phyloP scores from a whole-genome alignment of 2,888 invertebrate species.

The Drosophila kokeensis region DNA sequence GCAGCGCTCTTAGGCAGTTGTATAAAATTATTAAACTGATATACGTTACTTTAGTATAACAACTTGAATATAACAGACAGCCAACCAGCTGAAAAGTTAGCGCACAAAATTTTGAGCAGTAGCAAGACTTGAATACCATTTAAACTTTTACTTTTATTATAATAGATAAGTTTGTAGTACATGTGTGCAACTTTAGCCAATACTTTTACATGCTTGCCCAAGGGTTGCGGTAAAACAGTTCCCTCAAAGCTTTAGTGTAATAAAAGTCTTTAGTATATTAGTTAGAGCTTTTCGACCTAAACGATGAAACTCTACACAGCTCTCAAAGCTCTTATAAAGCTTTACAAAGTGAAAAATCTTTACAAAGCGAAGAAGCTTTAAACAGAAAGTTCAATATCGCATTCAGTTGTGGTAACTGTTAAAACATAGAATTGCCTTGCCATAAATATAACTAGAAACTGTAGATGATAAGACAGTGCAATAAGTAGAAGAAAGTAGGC shows the following conservation, averaged over 20 bases:
- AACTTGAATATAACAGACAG: background rate
- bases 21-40: background rate
- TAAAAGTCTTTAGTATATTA: background rate
- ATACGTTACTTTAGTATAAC: background rate
- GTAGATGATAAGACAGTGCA: background rate
- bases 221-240: background rate
- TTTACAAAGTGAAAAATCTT: background rate
- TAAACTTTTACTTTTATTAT: background rate
- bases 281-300: slow-evolving; percentile 24
- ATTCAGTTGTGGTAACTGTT: background rate
- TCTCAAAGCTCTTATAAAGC: slow-evolving; percentile 6
- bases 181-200: background rate
- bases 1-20: background rate
- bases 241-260: background rate
- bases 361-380: background rate
- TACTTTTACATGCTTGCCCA: background rate
- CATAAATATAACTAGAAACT: slow-evolving; percentile 25
- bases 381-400: background rate
- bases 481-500: background rate
- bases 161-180: background rate
- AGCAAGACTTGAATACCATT: background rate
- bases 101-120: too few relatives aligned
- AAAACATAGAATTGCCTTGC: slow-evolving; percentile 36
- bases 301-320: slow-evolving; percentile 31
- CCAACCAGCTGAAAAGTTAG: too few relatives aligned